Percentiles rank a stretch among this genome's conserved stretches.
phyloP scores from a whole-genome alignment of 2,888 invertebrate species.

The Rhamnusium bicolor region DNA sequence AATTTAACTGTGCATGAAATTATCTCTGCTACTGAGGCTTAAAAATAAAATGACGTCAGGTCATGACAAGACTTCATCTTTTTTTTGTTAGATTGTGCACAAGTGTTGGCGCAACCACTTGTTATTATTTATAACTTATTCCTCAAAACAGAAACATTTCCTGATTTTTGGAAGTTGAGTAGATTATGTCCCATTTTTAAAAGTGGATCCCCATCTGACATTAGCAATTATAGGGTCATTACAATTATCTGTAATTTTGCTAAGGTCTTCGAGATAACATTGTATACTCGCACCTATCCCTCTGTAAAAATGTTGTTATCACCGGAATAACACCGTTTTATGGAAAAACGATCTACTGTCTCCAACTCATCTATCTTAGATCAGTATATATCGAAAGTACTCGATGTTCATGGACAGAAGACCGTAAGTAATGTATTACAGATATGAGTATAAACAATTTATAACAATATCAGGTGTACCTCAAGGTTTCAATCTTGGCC shows the following conservation, averaged over 20 bases:
- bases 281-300: not conserved
- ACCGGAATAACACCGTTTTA: not conserved
- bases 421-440: not conserved
- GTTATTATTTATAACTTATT: not conserved
- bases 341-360: not conserved
- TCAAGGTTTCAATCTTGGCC: not conserved
- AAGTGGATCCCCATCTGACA: not conserved
- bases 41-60: not conserved
- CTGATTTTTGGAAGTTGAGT: constrained; percentile 5
- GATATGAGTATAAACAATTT: not conserved
- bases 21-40: not conserved
- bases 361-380: not conserved
- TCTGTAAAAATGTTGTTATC: not conserved
- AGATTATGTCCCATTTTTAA: not conserved
- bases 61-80: not conserved
- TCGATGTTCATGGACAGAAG: not conserved
- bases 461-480: not conserved
- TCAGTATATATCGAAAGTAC: not conserved
- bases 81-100: not conserved
- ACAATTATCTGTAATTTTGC: not conserved
- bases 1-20: not conserved
- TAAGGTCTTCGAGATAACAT: not conserved
- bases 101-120: not conserved
- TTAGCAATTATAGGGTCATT: not conserved
- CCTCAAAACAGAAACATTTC: no score